phyloP scores from a whole-genome alignment of 1,140 invertebrate species.

The Pseudomyrmex gracilis region DNA sequence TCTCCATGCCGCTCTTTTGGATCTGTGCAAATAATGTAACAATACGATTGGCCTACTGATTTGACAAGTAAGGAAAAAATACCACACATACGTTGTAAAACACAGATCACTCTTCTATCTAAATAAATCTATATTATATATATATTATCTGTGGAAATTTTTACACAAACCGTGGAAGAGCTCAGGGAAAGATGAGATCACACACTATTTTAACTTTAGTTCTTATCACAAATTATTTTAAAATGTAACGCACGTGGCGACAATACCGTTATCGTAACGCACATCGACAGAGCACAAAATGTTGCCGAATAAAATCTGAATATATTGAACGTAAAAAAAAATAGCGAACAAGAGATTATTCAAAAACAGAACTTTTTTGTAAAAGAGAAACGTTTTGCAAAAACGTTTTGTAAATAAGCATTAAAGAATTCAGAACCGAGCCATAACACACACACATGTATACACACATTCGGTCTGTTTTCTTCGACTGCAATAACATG shows the following conservation, averaged over 20 bases:
- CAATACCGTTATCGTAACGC: not conserved
- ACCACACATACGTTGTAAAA: constrained; percentile 22
- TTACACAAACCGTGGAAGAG: not conserved
- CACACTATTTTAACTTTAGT: constrained; percentile 16
- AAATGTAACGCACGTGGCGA: not conserved
- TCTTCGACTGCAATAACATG: constrained; percentile 20
- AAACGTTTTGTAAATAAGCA: not conserved
- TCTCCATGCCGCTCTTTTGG: constrained; percentile 93
- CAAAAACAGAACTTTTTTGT: not conserved
- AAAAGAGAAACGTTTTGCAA: not conserved
- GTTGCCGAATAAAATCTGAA: not conserved
- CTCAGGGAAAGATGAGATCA: not conserved
- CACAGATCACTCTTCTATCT: constrained; percentile 5
- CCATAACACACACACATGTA: constrained; percentile 2
- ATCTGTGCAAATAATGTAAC: constrained; percentile 86
- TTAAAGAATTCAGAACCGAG: constrained; percentile 44
- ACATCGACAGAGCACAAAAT: not conserved
- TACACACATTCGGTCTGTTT: constrained; percentile 36
- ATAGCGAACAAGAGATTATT: too few relatives aligned
- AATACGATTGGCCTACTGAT: constrained; percentile 54
- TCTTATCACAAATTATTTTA: not conserved
- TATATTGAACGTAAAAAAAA: not conserved
- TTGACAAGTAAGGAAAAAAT: constrained; percentile 23
- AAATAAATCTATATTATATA: constrained; percentile 20
- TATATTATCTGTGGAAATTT: not conserved